phyloP scores from a whole-genome alignment of 2,888 invertebrate species.

The Neoitamus cyanurus region DNA sequence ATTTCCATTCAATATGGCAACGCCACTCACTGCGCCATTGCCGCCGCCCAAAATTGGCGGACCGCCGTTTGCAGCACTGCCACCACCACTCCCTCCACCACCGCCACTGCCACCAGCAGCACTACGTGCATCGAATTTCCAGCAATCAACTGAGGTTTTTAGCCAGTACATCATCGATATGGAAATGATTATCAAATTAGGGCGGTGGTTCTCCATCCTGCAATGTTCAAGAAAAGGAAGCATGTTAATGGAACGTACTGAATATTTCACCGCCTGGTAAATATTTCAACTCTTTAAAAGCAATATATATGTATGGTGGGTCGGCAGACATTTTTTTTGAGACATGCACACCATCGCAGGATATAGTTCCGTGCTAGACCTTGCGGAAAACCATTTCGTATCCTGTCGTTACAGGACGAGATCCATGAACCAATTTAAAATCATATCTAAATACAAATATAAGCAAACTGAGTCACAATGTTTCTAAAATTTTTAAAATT shows the following conservation, averaged over 20 bases:
- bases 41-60: slow-evolving; percentile 31
- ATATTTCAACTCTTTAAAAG: neutral
- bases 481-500: no score
- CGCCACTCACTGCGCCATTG: slow-evolving; percentile 53
- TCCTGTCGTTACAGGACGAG: neutral
- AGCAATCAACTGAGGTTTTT: slow-evolving; percentile 62
- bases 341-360: neutral
- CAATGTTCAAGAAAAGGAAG: slow-evolving; percentile 45
- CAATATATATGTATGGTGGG: neutral
- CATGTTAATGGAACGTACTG: slow-evolving; percentile 19
- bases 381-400: neutral
- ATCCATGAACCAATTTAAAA: no score
- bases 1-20: slow-evolving; percentile 62
- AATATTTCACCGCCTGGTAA: neutral
- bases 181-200: slow-evolving; percentile 62
- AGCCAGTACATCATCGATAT: slow-evolving; percentile 64
- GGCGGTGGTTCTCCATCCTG: slow-evolving; percentile 60
- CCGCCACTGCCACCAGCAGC: slow-evolving; percentile 54
- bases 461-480: no score
- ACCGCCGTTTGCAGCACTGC: slow-evolving; percentile 43
- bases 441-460: no score
- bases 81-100: slow-evolving; percentile 56
- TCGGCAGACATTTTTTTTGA: neutral
- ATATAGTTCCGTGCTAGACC: neutral
- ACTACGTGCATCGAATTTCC: slow-evolving; percentile 64